Base-by-base conservation (phyloP, 1,140 invertebrate genomes). In the Pararge aegeria region DNA sequence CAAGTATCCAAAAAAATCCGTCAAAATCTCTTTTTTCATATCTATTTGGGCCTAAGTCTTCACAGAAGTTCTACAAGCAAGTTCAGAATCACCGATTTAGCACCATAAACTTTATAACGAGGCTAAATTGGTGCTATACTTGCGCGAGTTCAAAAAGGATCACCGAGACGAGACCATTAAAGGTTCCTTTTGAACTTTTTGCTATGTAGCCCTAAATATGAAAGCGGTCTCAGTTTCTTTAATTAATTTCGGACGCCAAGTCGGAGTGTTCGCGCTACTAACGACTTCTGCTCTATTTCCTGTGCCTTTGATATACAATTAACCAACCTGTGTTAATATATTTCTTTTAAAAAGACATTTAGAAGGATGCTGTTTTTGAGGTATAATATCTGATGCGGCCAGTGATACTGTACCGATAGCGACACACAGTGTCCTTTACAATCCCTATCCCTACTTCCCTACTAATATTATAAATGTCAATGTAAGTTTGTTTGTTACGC, bases 231-330 rank as follows among this genome's bases (percentile, higher is more conserved):
- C 15, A n/a, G 30, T 34, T 34, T 42, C 38, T 42, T 19, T 42
- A 42, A 42, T 42, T 42, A 42, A 42, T 42, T 42, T 42, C 18
- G 38, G 38, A 42, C 38, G 38, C 38, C 30, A 34, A 34, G 30
- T 34, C 2, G 30, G 30, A 34, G 30, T 34, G 38, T 42, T 19
- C 38, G 18, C 38, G 38, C 4, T 6, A 19, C 38, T 42, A 42
- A 42, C 18, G 38, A 42, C 18, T 42, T 42, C 10, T 42, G 38
- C 38, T 42, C 38, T 42, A 42, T 0, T 42, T 42, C 38, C 38
- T 18, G 38, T 16, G 9, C 38, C 38, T 42, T 42, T 42, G 38
- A 42, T 42, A 42, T 42, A 42, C 7, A 42, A 42, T 18, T 42
- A 42, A 42, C 38, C 30, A 34, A 34, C 30, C 10, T 34, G 30